Conservation (phyloP, 2,888 invertebrate species). For the Litoditis marina region DNA sequence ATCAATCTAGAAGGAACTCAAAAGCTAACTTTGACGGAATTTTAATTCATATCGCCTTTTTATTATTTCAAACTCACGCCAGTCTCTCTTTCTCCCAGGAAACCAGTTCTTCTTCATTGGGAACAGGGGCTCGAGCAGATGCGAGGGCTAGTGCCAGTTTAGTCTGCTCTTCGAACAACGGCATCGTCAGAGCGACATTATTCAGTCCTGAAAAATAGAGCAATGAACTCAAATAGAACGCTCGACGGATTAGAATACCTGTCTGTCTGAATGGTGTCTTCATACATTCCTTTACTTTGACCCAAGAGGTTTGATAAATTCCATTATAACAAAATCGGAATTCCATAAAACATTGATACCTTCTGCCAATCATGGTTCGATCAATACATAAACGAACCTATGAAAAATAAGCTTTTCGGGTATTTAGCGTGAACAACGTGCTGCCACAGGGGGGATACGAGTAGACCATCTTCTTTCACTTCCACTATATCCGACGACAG, state of each 20-base stretch:
- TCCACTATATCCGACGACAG: constrained; percentile 5
- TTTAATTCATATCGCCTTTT: not conserved
- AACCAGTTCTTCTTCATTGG: not conserved
- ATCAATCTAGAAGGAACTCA: too few species aligned
- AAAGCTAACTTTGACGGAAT: too few species aligned
- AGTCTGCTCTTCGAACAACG: constrained; percentile 8
- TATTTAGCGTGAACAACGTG: constrained; percentile 4
- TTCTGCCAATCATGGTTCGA: too few species aligned
- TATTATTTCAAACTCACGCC: not conserved
- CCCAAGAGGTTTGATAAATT: too few species aligned
- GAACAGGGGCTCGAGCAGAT: not conserved
- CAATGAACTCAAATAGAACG: too few species aligned
- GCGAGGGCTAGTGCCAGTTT: constrained; percentile 2
- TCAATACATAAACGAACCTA: constrained; percentile 27
- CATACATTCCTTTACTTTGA: not conserved
- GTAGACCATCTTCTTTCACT: not conserved
- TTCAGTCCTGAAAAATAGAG: constrained; percentile 36
- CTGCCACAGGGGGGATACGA: constrained; percentile 9
- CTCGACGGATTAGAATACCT: too few species aligned
- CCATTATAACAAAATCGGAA: too few species aligned
- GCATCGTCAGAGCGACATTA: constrained; percentile 9
- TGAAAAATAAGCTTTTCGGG: constrained; percentile 12
- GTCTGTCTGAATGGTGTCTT: not conserved
- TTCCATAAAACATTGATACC: too few species aligned
- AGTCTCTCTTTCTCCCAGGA: not conserved